These are phyloP conservation scores for Latrodectus elegans DNA, from an alignment of 2,888 invertebrate species.

Conservation along the genomic window DNA sequence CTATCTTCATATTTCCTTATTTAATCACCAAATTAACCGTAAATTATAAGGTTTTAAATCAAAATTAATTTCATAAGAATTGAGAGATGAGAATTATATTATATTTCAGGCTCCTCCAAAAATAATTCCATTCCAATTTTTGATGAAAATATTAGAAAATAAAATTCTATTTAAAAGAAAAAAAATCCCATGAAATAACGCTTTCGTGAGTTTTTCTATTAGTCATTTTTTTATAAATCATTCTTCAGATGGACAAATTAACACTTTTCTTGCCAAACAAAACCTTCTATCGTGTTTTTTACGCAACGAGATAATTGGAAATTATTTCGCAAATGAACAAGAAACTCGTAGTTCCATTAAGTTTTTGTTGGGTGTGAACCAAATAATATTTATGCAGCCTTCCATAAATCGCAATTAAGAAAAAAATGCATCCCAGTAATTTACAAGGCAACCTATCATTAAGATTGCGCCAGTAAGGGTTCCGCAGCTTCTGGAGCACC, in stretches of 20 bases:
- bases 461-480: conserved; percentile 9
- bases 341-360: conserved; percentile 14
- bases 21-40: no score
- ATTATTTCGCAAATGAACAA: no score
- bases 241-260: background rate
- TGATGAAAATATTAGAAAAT: no score
- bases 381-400: conserved; percentile 16
- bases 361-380: conserved; percentile 13
- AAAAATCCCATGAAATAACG: no score
- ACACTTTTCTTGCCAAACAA: no score
- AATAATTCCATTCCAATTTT: no score
- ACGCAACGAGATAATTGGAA: no score
- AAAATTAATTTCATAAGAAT: background rate
- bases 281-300: no score
- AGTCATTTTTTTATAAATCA: background rate
- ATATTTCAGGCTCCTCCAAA: no score
- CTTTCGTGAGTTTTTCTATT: background rate
- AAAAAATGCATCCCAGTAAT: conserved; percentile 18
- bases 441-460: conserved; percentile 47
- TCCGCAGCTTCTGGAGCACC: background rate
- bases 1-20: no score
- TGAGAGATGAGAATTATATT: background rate
- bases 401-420: conserved; percentile 24
- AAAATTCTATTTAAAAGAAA: no score
- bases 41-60: background rate